Conservation (phyloP, 2,113 vertebrate genomes). For the Ophthalmolycus amberensis region DNA sequence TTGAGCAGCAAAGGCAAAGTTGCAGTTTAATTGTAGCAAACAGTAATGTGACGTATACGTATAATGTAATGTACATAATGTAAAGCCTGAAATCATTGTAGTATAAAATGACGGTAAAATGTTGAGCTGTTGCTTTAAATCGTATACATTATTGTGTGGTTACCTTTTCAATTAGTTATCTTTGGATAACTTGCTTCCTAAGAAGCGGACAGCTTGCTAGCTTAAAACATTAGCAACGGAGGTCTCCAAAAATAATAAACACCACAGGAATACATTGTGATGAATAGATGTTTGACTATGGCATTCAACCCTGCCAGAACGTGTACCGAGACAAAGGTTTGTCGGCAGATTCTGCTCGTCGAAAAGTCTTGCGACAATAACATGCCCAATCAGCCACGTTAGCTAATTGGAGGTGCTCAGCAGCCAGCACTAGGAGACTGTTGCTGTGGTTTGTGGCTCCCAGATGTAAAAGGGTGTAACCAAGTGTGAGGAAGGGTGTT, state of each 20-base stretch:
- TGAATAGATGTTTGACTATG: not conserved
- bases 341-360: no score
- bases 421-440: no score
- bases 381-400: not conserved
- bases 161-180: not conserved
- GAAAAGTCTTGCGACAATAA: no score
- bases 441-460: constrained; percentile 16
- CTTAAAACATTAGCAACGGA: not conserved
- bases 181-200: not conserved
- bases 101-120: not conserved
- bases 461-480: constrained; percentile 50
- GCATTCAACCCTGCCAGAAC: not conserved
- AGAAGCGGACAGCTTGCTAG: not conserved
- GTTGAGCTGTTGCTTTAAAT: no score
- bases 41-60: no score
- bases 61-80: not conserved
- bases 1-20: not conserved
- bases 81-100: not conserved
- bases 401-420: not conserved
- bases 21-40: not conserved
- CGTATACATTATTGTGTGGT: not conserved
- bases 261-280: not conserved
- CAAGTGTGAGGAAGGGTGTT: constrained; percentile 41
- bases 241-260: not conserved
- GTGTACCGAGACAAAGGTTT: no score